These are phyloP conservation scores for Macaca fascicularis DNA, from an alignment of 2,113 vertebrate genomes.

Conservation along the genomic window T2T-MFA8v1.1 NC_088394.1:85083501-85084000, in stretches of 20 bases:
- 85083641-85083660: neutral
- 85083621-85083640: neutral
- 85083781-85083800: fast-evolving
- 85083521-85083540: neutral
- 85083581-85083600: neutral
- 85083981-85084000: neutral
- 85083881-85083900: neutral
- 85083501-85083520: neutral
- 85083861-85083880: neutral
- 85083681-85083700: neutral
- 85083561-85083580: neutral
- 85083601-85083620: neutral
- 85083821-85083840: neutral
- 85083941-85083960: neutral
- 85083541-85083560: neutral
- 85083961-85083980: neutral
- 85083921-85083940: neutral
- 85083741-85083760: neutral
- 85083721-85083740: too few species aligned
- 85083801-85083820: neutral
- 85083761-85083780: neutral
- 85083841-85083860: neutral
- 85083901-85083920: neutral
- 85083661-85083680: neutral
- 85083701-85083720: too few species aligned